Evolutionary conservation across 2,797 vertebrate genomes (phyloP).

Genomic region (Cyclura pinguis): DNA sequence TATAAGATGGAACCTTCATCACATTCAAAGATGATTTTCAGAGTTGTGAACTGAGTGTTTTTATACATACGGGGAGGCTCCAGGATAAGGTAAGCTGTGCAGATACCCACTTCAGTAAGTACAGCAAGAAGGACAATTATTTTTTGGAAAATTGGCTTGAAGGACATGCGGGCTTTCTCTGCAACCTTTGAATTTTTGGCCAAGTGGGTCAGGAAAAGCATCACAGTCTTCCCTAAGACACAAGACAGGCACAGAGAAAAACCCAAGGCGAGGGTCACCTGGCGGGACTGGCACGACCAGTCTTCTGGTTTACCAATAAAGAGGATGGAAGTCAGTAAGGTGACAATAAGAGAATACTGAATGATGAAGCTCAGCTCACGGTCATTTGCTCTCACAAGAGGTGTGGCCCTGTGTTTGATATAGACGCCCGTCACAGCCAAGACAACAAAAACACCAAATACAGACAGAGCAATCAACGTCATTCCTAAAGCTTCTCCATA

Average conservation of each 20-base stretch:
- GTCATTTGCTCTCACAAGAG: conserved; percentile 85
- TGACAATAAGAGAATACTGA: conserved; percentile 84
- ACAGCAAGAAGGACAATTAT: conserved; percentile 78
- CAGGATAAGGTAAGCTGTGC: conserved; percentile 83
- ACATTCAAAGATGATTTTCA: conserved; percentile 90
- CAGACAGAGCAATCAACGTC: conserved; percentile 84
- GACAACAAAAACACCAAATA: conserved; percentile 82
- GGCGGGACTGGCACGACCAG: conserved; percentile 89
- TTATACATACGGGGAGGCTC: conserved; percentile 83
- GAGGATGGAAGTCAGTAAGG: conserved; percentile 85
- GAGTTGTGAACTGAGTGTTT: conserved; percentile 87
- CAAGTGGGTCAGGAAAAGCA: conserved; percentile 86
- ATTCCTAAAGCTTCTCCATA: conserved; percentile 88
- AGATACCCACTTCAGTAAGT: conserved; percentile 79
- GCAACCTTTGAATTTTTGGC: conserved; percentile 72
- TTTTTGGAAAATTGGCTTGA: conserved; percentile 81
- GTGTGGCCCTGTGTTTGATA: conserved; percentile 79
- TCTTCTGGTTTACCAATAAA: conserved; percentile 83
- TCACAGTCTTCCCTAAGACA: conserved; percentile 85
- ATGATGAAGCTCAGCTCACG: conserved; percentile 83
- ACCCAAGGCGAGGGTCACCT: conserved; percentile 85
- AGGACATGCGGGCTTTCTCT: conserved; percentile 73
- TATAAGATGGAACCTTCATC: conserved; percentile 85
- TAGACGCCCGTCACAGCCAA: conserved; percentile 81
- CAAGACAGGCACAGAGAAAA: conserved; percentile 87